These are phyloP conservation scores for Bicyclus anynana DNA, from an alignment of 1,140 invertebrate genomes.

Conservation along the genomic window DNA sequence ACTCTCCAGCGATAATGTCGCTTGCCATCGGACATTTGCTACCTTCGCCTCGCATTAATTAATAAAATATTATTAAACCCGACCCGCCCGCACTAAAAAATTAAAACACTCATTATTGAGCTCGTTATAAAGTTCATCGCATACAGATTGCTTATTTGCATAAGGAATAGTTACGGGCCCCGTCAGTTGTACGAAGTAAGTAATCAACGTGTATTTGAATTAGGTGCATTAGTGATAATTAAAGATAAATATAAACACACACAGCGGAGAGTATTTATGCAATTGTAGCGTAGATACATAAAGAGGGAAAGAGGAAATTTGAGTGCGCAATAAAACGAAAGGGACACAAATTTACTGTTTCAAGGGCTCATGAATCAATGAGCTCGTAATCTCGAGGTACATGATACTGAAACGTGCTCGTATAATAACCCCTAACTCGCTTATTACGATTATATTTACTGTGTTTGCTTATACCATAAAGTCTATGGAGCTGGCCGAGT, in stretches of 20 bases:
- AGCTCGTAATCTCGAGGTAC: slow-evolving; percentile 38
- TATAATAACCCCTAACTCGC: no score
- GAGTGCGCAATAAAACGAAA: slow-evolving; percentile 40
- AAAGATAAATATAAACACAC: slow-evolving; percentile 13
- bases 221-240: slow-evolving; percentile 19
- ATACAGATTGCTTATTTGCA: slow-evolving; percentile 56
- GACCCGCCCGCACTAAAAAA: slow-evolving; percentile 63
- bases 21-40: slow-evolving; percentile 53
- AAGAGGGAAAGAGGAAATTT: slow-evolving; percentile 17
- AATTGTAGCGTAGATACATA: slow-evolving; percentile 6
- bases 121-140: slow-evolving; percentile 54
- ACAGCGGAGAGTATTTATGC: slow-evolving; percentile 8
- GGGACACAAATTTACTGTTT: slow-evolving; percentile 42
- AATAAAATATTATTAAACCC: slow-evolving; percentile 68
- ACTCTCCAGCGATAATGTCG: slow-evolving; percentile 71
- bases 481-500: no score
- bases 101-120: slow-evolving; percentile 69
- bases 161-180: slow-evolving; percentile 23
- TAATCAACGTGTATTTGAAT: slow-evolving; percentile 16
- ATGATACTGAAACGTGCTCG: neutral
- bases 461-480: no score
- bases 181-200: slow-evolving; percentile 19
- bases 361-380: slow-evolving; percentile 44
- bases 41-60: slow-evolving; percentile 61
- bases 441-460: no score